Evolutionary conservation across 1,140 invertebrate genomes (phyloP), one percentile per base, ranked within the genome.

Genomic region (Leptoteleia sp.): DNA sequence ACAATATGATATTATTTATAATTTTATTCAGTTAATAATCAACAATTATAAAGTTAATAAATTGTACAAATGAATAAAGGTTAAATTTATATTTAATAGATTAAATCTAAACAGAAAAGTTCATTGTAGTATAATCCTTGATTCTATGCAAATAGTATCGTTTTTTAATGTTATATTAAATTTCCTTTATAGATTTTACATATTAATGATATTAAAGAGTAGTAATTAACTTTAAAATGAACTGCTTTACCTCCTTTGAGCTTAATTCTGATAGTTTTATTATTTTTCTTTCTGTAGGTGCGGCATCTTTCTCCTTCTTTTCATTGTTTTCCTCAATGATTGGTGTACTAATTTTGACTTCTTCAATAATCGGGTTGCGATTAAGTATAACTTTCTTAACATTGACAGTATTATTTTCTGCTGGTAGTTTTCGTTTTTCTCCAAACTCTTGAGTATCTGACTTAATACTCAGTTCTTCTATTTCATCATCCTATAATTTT

Each of bases 301-400:
- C 15, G 3, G 83, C 78, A 7, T 45, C 50, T 16, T 33, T 31
- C 42, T 82, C 81, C 25, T 76, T 67, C 25, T 76, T 67, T 48
- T 82, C 50, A 22, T 70, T 70, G 8, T 57, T 81, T 27, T 85
- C 82, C n/a, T 76, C 64, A 25, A 83, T 76, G 6, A 25, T 25
- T 29, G 83, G 80, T 4, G 70, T 45, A 6, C 85, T 83, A 5
- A 81, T 75, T 61, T 88, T 87, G 0, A 86, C 79, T 62, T 90
- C 87, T 68, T 90, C 89, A 12, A 91, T 85, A n/a, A 91, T 90
- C 54, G 90, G 87, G 72, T 92, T 92, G 57, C 94, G 91, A 76
- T 95, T 94, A 0, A 95, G 82, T 13, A 95, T 90, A 54, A 94
- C 89, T 84, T 92, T 93, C 76, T 93, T 93, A 0, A 85, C 45